Conservation (phyloP, 2,888 invertebrate species). For the Capitulum mitella region DNA sequence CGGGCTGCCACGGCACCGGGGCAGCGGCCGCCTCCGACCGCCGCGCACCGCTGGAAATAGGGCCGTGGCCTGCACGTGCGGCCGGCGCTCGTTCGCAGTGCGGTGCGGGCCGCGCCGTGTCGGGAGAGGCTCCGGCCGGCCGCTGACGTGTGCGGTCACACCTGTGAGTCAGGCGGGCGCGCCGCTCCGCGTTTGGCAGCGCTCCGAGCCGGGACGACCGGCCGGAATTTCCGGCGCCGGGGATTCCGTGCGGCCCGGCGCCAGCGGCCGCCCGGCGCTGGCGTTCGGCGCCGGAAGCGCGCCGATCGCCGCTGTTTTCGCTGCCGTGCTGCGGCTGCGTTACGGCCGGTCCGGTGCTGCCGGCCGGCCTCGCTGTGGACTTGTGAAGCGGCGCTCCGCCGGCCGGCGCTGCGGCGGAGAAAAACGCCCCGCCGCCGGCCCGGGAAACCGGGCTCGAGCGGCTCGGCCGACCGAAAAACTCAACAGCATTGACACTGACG, state of each 20-base stretch:
- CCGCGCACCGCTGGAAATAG: not conserved
- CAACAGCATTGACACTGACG: too few relatives aligned
- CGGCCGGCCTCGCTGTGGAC: too few relatives aligned
- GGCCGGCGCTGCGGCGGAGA: slow-evolving; percentile 55
- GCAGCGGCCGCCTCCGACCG: not conserved
- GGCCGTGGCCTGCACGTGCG: not conserved
- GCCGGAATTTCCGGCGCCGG: slow-evolving; percentile 79
- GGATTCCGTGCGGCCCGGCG: slow-evolving; percentile 96
- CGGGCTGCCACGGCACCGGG: not conserved
- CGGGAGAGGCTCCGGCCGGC: too few relatives aligned
- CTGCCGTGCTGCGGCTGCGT: too few relatives aligned
- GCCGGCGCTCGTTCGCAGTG: too few relatives aligned
- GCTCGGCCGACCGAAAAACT: slow-evolving; percentile 48
- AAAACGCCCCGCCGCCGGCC: slow-evolving; percentile 63
- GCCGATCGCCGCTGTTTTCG: too few relatives aligned
- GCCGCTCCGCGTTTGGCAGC: not conserved
- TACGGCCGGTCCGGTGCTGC: too few relatives aligned
- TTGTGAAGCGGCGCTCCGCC: too few relatives aligned
- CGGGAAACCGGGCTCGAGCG: slow-evolving; percentile 84
- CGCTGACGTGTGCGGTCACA: too few relatives aligned
- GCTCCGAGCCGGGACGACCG: not conserved
- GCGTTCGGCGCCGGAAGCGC: not conserved
- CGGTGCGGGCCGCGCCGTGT: too few relatives aligned
- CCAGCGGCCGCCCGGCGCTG: slow-evolving; percentile 39
- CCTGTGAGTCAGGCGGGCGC: too few relatives aligned